phyloP scores from a whole-genome alignment of 2,797 vertebrate species.

The Danio tinwini region DNA sequence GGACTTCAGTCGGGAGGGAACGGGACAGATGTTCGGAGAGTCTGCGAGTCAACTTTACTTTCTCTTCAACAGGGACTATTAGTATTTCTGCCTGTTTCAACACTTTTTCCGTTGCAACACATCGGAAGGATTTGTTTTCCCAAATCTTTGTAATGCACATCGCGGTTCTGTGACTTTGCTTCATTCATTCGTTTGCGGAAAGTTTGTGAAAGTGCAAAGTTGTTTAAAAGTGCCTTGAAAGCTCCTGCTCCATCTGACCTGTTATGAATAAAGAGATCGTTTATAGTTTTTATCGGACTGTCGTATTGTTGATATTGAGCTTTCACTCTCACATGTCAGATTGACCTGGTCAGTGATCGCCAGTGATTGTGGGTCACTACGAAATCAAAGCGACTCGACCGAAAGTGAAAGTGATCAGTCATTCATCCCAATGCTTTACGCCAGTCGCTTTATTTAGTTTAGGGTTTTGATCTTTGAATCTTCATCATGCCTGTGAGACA shows the following conservation, averaged over 20 bases:
- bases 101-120: background rate
- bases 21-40: background rate
- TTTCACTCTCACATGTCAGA: background rate
- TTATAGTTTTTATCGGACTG: background rate
- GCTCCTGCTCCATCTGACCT: conserved; percentile 9
- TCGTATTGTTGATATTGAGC: background rate
- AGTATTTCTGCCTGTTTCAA: conserved; percentile 27
- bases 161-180: background rate
- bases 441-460: background rate
- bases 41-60: conserved; percentile 49
- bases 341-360: background rate
- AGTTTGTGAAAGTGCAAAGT: conserved; percentile 15
- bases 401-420: conserved; percentile 30
- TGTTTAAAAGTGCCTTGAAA: background rate
- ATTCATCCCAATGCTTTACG: conserved; percentile 47
- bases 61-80: conserved; percentile 33
- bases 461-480: conserved; percentile 8
- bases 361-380: background rate
- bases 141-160: background rate
- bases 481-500: conserved; percentile 81
- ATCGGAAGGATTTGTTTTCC: background rate
- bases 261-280: conserved; percentile 1
- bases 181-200: conserved; percentile 40
- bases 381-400: conserved; percentile 11
- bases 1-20: conserved; percentile 1